Evolutionary conservation across 2,113 vertebrate genomes (phyloP).

Genomic region (Pelecanoides urinatrix): DNA sequence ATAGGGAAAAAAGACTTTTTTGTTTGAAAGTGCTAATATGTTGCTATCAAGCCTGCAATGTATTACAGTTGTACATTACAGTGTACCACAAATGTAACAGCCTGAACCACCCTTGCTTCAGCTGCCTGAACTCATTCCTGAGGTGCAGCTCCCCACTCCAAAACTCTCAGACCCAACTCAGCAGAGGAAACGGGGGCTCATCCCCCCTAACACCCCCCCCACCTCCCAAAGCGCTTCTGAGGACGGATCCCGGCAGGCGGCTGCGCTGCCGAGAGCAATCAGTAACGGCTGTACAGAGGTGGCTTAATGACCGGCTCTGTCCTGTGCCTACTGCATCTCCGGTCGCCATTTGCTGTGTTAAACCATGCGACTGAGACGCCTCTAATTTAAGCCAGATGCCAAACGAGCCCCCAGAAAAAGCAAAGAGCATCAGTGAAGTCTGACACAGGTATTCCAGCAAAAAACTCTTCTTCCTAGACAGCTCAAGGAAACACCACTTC

Average conservation of each 20-base stretch:
- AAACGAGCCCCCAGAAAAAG: not conserved
- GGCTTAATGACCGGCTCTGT: not conserved
- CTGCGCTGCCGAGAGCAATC: not conserved
- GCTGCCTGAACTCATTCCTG: not conserved
- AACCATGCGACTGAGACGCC: not conserved
- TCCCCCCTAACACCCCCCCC: not conserved
- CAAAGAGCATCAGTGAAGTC: not conserved
- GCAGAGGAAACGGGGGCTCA: not conserved
- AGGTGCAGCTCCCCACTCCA: not conserved
- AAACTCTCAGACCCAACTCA: not conserved
- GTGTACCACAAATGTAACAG: not conserved
- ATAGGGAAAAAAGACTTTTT: not conserved
- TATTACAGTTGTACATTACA: not conserved
- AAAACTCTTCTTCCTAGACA: not conserved
- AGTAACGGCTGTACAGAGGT: not conserved
- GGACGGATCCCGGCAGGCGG: not conserved
- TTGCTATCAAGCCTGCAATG: not conserved
- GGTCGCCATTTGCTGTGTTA: not conserved
- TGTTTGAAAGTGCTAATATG: not conserved
- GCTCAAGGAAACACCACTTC: not conserved
- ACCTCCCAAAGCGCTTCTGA: not conserved
- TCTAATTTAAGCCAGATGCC: not conserved
- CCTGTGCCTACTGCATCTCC: not conserved
- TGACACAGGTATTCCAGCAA: not conserved
- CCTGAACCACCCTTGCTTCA: not conserved